Evolutionary conservation across 2,888 invertebrate genomes (phyloP).

Genomic region (Tenthredo scrophulariae): DNA sequence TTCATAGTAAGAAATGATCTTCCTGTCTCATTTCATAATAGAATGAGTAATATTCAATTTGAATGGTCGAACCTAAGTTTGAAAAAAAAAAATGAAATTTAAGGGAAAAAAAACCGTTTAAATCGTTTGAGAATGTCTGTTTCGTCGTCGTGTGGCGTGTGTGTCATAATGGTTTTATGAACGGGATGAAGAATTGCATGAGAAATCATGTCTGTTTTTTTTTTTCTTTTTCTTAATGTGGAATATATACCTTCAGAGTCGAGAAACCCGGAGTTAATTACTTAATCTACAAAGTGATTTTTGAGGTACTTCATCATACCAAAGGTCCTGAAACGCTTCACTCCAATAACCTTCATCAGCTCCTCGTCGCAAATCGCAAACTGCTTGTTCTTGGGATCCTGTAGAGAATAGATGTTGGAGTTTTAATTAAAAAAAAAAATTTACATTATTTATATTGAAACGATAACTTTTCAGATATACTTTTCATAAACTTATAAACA

Average conservation of each 20-base stretch:
- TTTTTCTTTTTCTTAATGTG: conserved; percentile 57
- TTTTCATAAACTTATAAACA: background rate
- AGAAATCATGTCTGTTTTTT: conserved; percentile 42
- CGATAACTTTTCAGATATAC: background rate
- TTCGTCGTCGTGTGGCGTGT: background rate
- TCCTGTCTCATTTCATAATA: background rate
- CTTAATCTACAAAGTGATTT: conserved; percentile 89
- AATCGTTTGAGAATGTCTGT: background rate
- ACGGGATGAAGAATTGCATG: conserved; percentile 45
- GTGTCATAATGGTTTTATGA: conserved; percentile 28
- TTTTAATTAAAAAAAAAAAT: too few relatives aligned
- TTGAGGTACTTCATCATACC: conserved; percentile 99
- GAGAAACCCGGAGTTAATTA: conserved; percentile 57
- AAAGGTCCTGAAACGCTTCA: conserved; percentile 95
- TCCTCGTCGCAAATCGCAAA: conserved; percentile 97
- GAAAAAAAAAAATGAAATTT: background rate
- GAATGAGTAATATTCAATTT: background rate
- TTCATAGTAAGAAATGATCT: background rate
- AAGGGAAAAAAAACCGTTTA: background rate
- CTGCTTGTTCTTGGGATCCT: conserved; percentile 96
- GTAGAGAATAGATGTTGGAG: conserved; percentile 59
- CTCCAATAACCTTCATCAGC: conserved; percentile 92
- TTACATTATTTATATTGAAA: background rate
- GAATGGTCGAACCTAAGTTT: background rate
- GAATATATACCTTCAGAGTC: conserved; percentile 60